Percentiles rank a stretch among this genome's conserved stretches.
Evolutionary conservation across 2,113 vertebrate species (phyloP).

Genomic region (Brachyhypopomus gauderio): DNA sequence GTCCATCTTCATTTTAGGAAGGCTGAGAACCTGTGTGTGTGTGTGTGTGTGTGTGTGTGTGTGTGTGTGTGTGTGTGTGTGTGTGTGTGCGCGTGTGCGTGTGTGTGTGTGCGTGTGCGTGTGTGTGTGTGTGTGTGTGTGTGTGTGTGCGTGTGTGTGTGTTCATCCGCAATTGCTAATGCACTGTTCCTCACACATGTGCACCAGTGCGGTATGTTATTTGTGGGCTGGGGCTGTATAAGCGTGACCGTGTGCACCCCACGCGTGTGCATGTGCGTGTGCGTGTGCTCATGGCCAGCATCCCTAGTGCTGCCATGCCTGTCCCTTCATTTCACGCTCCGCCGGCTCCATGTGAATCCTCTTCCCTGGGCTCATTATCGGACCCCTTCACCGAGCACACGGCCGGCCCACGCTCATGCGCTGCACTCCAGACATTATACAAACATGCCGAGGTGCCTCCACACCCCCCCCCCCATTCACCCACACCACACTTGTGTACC

Average conservation of each 20-base stretch:
- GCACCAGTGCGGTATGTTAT: slow-evolving; percentile 29
- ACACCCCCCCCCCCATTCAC: slow-evolving; percentile 39
- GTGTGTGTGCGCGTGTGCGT: not conserved
- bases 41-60: slow-evolving; percentile 10
- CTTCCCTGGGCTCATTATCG: slow-evolving; percentile 79
- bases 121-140: too few species aligned
- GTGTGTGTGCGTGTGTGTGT: slow-evolving; percentile 8
- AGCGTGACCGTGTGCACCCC: slow-evolving; percentile 18
- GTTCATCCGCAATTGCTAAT: slow-evolving; percentile 19
- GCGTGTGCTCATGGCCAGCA: slow-evolving; percentile 52
- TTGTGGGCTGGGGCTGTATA: slow-evolving; percentile 23
- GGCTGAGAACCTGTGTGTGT: slow-evolving; percentile 19
- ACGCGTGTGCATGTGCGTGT: slow-evolving; percentile 26
- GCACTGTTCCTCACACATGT: slow-evolving; percentile 11
- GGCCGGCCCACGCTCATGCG: slow-evolving; percentile 55
- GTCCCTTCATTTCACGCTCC: slow-evolving; percentile 81
- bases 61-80: slow-evolving; percentile 38
- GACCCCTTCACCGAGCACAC: slow-evolving; percentile 67
- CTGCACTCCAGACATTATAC: slow-evolving; percentile 72
- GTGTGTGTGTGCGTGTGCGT: too few species aligned
- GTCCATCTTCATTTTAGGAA: slow-evolving; percentile 47
- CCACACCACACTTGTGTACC: slow-evolving; percentile 61
- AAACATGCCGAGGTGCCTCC: slow-evolving; percentile 54
- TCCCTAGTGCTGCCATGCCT: slow-evolving; percentile 69
- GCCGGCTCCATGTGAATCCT: slow-evolving; percentile 73